Base-by-base conservation (phyloP, 2,888 invertebrate species). In the Noctua janthe region DNA sequence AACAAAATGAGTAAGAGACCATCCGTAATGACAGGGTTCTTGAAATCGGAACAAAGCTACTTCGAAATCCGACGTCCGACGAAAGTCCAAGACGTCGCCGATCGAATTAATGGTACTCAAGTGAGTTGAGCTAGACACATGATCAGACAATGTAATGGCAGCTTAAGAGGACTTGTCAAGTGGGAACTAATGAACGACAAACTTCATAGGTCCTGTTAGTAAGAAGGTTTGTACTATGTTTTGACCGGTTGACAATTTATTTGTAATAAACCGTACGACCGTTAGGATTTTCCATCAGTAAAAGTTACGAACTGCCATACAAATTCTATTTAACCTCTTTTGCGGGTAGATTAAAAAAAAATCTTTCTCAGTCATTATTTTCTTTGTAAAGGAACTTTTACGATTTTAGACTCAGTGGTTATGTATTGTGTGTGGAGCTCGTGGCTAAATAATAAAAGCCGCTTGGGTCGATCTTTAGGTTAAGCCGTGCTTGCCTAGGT, bases 61-160 rank as follows among this genome's bases (percentile, higher is more conserved):
- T 51, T 64, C 13, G 17, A 74, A 83, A 83, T 74, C 70, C 51
- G 80, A 73, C 72, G 23, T 75, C 17, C 5, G 43, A 80, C 72
- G 47, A 75, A 80, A 83, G 83, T 66, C 59, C 72, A 54, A 74
- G 70, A 73, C 23, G 51, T 82, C 70, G 23, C 15, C 75, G 76
- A 54, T 83, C 69, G 70, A 83, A 72, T 64, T 73, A 80, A 73
- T 76, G 62, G 83, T 43, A 80, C 82, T 82, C 78, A 78, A 82
- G 82, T 73, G 82, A 72, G 78, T 78, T 78, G 62, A 82, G 69
- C 82, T 78, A 82, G 82, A 82, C 82, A 82, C 78, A 82, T 82
- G 69, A 82, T 82, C 72, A 82, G 82, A 78, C 82, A 82, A n/a
- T 73, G 82, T 82, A 82, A 78, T 78, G 78, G 82, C 82, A 82